phyloP scores from a whole-genome alignment of 2,113 vertebrate genomes.

The Neoarius graeffei region DNA sequence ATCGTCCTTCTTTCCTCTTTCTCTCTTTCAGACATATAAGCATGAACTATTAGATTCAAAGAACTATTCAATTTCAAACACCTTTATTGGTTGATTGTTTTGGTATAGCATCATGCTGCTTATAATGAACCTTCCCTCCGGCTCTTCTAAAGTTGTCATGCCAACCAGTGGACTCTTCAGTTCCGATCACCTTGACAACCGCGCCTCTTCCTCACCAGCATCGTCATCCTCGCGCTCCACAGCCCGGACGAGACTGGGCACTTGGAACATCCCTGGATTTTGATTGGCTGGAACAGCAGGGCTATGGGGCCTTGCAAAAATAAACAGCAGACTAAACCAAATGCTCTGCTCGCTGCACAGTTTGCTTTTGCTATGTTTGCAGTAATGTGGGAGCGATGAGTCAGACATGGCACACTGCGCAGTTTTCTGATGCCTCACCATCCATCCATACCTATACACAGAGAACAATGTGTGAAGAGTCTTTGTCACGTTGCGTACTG shows the following conservation, averaged over 20 bases:
- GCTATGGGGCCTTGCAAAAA: slow-evolving; percentile 37
- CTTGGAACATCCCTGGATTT: slow-evolving; percentile 28
- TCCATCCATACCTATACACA: slow-evolving; percentile 28
- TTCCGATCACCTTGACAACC: slow-evolving; percentile 40
- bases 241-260: slow-evolving; percentile 8
- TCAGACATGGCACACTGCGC: slow-evolving; percentile 48
- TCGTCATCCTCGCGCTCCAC: background rate
- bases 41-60: background rate
- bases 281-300: slow-evolving; percentile 40
- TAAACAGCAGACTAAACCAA: slow-evolving; percentile 41
- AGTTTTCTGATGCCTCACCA: slow-evolving; percentile 31
- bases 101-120: slow-evolving; percentile 40
- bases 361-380: slow-evolving; percentile 50
- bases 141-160: slow-evolving; percentile 46
- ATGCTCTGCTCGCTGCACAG: slow-evolving; percentile 44
- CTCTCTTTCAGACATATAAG: background rate
- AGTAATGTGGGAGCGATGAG: slow-evolving; percentile 52
- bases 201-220: slow-evolving; percentile 17
- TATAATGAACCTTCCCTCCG: slow-evolving; percentile 46
- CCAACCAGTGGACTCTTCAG: slow-evolving; percentile 39
- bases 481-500: background rate
- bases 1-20: background rate
- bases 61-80: slow-evolving; percentile 31
- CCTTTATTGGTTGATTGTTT: slow-evolving; percentile 38
- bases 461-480: background rate